Evolutionary conservation across 2,888 invertebrate genomes (phyloP), one percentile per base, ranked within the genome.

Genomic region (Erebia palarica): DNA sequence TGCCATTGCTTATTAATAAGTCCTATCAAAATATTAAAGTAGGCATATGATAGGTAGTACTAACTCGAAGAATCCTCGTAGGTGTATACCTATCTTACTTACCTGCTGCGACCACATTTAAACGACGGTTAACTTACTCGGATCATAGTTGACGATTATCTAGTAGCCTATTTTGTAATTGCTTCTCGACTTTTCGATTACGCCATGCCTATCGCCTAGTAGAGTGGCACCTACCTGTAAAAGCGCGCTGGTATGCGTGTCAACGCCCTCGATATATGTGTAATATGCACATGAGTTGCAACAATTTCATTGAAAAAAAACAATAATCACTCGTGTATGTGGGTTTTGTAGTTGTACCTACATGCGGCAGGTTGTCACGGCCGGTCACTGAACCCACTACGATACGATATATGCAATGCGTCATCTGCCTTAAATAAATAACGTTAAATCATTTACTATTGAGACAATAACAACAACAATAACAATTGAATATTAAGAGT

Each of bases 361-460:
- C 84, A 83, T 81, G 75, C 76, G 76, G 76, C 77, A 78, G 78
- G 78, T 78, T 82, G 87, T 85, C 88, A 84, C 80, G 88, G 86
- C 78, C 90, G 91, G 91, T 87, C 91, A 78, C 81, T 87, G 91
- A 90, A 85, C 89, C 84, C 80, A 76, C 77, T 76, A 77, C 75
- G 59, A 69, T 42, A 74, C 71, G 76, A 71, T 72, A 78, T 79
- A 79, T 78, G 78, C 78, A 78, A 77, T 78, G 75, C 78, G 71
- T 64, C 64, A 65, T 68, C 47, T 57, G 57, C 44, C 65, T 65
- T 67, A 47, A 61, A 16, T 21, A 65, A 65, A 42, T 44, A 59
- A 21, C 42, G 51, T 49, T 21, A 49, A 18, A 61, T 61, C 47
- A 44, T 61, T 47, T 49, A 27, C 63, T 36, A 36, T 36, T 36